Base-by-base conservation (phyloP, 2,888 invertebrate species). In the Trissonchulus sp. region DNA sequence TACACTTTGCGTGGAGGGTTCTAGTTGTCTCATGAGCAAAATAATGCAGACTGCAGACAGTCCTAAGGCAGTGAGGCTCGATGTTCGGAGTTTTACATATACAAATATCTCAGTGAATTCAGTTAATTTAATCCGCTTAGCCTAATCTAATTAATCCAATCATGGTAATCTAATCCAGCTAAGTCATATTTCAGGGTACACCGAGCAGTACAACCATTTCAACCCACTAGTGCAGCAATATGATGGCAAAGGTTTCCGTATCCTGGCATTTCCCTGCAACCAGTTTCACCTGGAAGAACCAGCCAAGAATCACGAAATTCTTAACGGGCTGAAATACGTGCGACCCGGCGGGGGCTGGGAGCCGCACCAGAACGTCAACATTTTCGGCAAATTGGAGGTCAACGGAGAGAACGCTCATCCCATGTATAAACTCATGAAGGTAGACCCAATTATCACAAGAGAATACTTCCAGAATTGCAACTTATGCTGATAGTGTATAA, bases 231-330 rank as follows among this genome's bases (percentile, higher is more conserved):
- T 84, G 76, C 81, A 83, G 72, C 79, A 79, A 72, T 73, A 73
- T 38, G 3, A 2, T 30, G 38, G 34, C 28, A 8, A 33, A 33
- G 63, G 35, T 33, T 33, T 73, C n/a, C 33, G 35, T 31, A 79
- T 83, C n/a, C 73, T 82, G 68, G 83, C 82, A 63, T 83, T 83
- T 79, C 83, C 83, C 60, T 83, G 84, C 80, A 84, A 83, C 73
- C 83, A 83, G 75, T 83, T 83, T 79, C 81, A 82, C 76, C 79
- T 84, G 69, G 79, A 82, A 78, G 83, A 83, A 75, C 83, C 83
- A 28, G 83, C 83, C 65, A 82, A 83, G 77, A 83, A 83, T 76
- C 82, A 83, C 78, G 83, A 83, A 74, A 76, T 83, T 34, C 76
- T 83, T 79, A 83, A 83, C 74, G 83, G 82, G 71, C 77, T 81